Evolutionary conservation across 2,888 invertebrate genomes (phyloP).

Genomic region (Agriopis leucophaearia): DNA sequence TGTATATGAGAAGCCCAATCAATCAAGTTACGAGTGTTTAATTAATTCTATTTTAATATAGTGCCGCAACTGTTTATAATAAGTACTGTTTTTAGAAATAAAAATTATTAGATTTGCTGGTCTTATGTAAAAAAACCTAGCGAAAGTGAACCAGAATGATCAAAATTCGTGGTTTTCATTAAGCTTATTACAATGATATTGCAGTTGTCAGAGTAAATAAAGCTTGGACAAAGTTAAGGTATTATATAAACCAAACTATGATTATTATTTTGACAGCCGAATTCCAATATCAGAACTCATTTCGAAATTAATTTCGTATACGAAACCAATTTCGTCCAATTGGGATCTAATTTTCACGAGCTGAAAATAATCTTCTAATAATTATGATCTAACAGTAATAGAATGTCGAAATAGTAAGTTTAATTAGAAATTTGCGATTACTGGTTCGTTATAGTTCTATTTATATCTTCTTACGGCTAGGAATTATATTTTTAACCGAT

Average conservation of each 20-base stretch:
- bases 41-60: too few species aligned
- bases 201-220: too few species aligned
- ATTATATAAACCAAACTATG: slow-evolving; percentile 35
- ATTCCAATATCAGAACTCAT: slow-evolving; percentile 44
- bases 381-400: slow-evolving; percentile 35
- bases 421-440: slow-evolving; percentile 28
- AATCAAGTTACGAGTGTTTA: too few species aligned
- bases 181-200: neutral
- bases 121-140: too few species aligned
- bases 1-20: too few species aligned
- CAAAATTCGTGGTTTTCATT: neutral
- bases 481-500: neutral
- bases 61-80: too few species aligned
- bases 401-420: neutral
- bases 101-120: too few species aligned
- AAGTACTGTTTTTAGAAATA: too few species aligned
- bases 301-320: slow-evolving; percentile 53
- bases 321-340: slow-evolving; percentile 45
- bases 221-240: neutral
- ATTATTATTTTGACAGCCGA: slow-evolving; percentile 49
- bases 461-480: neutral
- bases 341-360: slow-evolving; percentile 47
- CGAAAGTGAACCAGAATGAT: too few species aligned
- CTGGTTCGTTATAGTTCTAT: slow-evolving; percentile 1
- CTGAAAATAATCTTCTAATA: slow-evolving; percentile 43